Conservation (phyloP, 2,888 invertebrate species). For the Noctua comes region DNA sequence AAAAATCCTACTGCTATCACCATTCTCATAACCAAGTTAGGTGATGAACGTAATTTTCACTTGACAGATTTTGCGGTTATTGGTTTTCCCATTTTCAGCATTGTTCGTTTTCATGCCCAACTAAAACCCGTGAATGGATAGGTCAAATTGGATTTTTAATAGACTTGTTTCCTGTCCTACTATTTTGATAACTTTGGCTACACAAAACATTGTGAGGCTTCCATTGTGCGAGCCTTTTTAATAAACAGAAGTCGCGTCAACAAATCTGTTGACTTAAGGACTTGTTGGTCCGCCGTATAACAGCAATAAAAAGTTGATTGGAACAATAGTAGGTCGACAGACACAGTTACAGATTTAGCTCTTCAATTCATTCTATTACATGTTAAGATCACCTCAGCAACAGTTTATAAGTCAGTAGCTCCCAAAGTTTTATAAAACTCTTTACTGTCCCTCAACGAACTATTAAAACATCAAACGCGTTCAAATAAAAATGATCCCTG, state of each 20-base stretch:
- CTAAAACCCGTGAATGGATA: not conserved
- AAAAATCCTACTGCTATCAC: not conserved
- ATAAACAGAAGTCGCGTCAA: constrained; percentile 1
- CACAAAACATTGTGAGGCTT: not conserved
- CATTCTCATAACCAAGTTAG: not conserved
- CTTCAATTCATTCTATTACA: not conserved
- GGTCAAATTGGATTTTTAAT: not conserved
- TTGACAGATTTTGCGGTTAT: not conserved
- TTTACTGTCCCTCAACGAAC: not conserved
- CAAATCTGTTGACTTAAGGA: constrained; percentile 10
- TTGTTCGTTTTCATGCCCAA: not conserved
- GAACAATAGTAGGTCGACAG: not conserved
- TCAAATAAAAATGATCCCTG: constrained; percentile 14
- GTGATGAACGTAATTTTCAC: not conserved
- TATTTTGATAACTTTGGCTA: not conserved
- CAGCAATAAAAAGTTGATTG: constrained; percentile 10
- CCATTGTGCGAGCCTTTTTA: not conserved
- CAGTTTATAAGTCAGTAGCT: not conserved
- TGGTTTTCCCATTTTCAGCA: not conserved
- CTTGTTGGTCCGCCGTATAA: constrained; percentile 3
- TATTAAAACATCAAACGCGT: constrained; percentile 26
- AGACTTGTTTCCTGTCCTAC: not conserved
- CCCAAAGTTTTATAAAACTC: constrained; percentile 11
- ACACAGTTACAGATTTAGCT: not conserved
- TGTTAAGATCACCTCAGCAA: not conserved